Evolutionary conservation across 2,113 vertebrate species (phyloP), one percentile per base, ranked within the genome.

Genomic region (Aegotheles bennettii): DNA sequence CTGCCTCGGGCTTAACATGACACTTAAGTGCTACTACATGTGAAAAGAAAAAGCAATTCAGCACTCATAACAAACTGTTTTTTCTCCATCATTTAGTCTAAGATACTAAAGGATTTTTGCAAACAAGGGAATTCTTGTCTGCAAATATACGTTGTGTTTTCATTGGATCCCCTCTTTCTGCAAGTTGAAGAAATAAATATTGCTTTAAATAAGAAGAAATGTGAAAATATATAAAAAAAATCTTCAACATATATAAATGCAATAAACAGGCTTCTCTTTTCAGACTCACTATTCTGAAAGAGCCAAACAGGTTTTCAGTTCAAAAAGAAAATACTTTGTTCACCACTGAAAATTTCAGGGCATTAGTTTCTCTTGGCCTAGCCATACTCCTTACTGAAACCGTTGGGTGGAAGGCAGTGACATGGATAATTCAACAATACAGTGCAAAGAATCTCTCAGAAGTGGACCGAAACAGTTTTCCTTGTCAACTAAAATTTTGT

Each of bases 1-100:
- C 97, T 97, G 98, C 98, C 98, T 98, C 90, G 16, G 98, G 98
- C 98, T 98, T 98, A 98, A 99, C 98, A 98, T 98, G 98, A 98
- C 98, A 98, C 98, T 98, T 98, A 98, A 98, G 98, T 98, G 98
- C 98, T 98, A 96, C 98, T 98, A 98, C 97, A 98, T 97, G 97
- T 87, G 95, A 97, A 97, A 97, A 98, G 98, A 97, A 98, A 98
- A 98, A 97, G 95, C 95, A 97, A 97, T 97, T 98, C 97, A 97
- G 93, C 96, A 96, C 94, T 97, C 97, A 97, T 96, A 98, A 98
- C 96, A 98, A 98, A 98, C 98, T 97, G 96, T 83, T 97, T 97
- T 98, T 98, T 98, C 98, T 97, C 97, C 88, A 79, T 67, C 87
- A 93, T 54, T 97, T 77, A 93, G 97, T 85, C 97, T 98, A 97